Conservation (phyloP, 2,113 vertebrate species). For the Okapia johnstoni region DNA sequence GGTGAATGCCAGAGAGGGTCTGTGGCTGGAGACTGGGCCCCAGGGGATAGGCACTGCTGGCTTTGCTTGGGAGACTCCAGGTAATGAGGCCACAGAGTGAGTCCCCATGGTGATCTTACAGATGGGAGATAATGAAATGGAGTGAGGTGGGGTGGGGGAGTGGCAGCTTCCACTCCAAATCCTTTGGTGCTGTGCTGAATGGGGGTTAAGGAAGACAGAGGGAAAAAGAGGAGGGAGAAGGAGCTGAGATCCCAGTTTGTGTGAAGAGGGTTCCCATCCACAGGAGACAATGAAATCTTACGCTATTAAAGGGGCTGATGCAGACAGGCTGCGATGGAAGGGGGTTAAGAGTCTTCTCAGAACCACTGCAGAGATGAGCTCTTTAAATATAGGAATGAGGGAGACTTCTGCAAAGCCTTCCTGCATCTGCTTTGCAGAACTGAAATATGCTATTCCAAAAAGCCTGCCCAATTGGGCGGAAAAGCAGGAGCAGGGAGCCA, state of each 20-base stretch:
- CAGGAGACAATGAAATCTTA: conserved; percentile 51
- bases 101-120: not conserved
- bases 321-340: conserved; percentile 37
- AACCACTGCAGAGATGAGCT: conserved; percentile 57
- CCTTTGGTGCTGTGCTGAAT: conserved; percentile 48
- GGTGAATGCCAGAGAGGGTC: not conserved
- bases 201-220: conserved; percentile 14
- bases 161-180: conserved; percentile 2
- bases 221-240: not conserved
- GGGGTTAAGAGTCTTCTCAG: conserved; percentile 51
- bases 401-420: conserved; percentile 53
- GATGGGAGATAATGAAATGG: conserved; percentile 28
- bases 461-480: conserved; percentile 64
- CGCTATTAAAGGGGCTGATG: conserved; percentile 29
- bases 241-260: conserved; percentile 35
- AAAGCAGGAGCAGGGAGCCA: conserved; percentile 59
- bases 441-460: conserved; percentile 63
- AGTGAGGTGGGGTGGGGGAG: not conserved
- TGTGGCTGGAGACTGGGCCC: not conserved
- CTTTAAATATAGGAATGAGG: conserved; percentile 56
- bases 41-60: not conserved
- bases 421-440: conserved; percentile 62
- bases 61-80: not conserved
- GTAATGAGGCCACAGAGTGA: conserved; percentile 19
- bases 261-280: conserved; percentile 44